Percentiles rank a stretch among this genome's conserved stretches.
Evolutionary conservation across 30 jellyfish, hydroid and myxozoan genomes (phyloP).

Genomic region (Aurelia sp.): DNA sequence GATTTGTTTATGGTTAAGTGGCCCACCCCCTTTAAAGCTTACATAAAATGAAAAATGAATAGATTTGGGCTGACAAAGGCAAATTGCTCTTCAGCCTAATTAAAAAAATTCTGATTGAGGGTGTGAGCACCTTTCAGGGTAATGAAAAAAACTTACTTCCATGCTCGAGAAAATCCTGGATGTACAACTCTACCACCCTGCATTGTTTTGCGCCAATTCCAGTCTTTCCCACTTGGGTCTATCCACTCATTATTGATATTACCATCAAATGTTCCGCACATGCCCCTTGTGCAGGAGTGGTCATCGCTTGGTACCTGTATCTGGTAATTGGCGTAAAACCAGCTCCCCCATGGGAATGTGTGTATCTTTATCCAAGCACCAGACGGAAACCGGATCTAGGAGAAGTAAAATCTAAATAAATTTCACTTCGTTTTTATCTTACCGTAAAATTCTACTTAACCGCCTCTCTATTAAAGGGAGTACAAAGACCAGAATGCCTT

Average conservation of each 20-base stretch:
- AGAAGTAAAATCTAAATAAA: neutral
- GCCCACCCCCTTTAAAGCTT: too few species aligned
- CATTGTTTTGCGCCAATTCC: neutral
- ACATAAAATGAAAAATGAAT: too few species aligned
- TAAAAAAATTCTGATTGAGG: too few species aligned
- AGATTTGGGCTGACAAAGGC: too few species aligned
- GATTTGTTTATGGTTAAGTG: too few species aligned
- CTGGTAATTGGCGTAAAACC: constrained; percentile 78
- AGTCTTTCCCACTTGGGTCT: constrained; percentile 56
- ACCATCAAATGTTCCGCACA: constrained; percentile 90
- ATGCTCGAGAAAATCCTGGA: constrained; percentile 77
- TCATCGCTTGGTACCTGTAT: constrained; percentile 91
- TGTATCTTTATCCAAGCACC: constrained; percentile 85
- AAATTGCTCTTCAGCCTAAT: too few species aligned
- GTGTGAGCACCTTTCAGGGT: too few species aligned
- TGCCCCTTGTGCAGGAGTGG: constrained; percentile 72
- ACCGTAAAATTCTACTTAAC: too few species aligned
- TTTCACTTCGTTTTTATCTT: too few species aligned
- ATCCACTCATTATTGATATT: constrained; percentile 65
- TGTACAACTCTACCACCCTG: constrained; percentile 56
- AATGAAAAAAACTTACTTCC: constrained; percentile 70
- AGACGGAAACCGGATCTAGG: constrained; percentile 86
- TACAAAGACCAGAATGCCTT: too few species aligned
- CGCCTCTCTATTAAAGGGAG: too few species aligned
- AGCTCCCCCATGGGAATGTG: constrained; percentile 62